These are phyloP conservation scores for Agrilus cyanescens DNA, from an alignment of 2,888 invertebrate species.

Conservation along the genomic window DNA sequence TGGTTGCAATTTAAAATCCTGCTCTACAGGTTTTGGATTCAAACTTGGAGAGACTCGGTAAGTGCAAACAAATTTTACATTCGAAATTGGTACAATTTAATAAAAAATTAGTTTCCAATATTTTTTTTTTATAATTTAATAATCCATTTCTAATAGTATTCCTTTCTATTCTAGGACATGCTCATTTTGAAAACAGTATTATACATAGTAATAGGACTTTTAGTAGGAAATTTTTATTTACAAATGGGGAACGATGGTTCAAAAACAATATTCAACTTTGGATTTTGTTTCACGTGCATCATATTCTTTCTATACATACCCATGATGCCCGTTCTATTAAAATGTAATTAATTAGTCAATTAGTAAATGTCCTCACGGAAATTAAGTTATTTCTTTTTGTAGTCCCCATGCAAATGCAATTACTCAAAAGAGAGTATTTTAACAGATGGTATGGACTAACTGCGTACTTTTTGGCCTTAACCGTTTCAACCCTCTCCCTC, in stretches of 20 bases:
- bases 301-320: slow-evolving; percentile 73
- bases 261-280: slow-evolving; percentile 73
- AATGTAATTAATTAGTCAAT: slow-evolving; percentile 45
- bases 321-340: slow-evolving; percentile 67
- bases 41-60: slow-evolving; percentile 65
- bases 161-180: slow-evolving; percentile 41
- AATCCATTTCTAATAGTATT: no score
- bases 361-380: not conserved
- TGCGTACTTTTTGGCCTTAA: slow-evolving; percentile 65
- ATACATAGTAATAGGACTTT: slow-evolving; percentile 54
- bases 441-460: slow-evolving; percentile 75
- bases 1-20: slow-evolving; percentile 58
- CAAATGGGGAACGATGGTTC: slow-evolving; percentile 70
- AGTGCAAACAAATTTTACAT: slow-evolving; percentile 11
- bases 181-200: slow-evolving; percentile 42
- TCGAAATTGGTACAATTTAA: not conserved
- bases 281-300: slow-evolving; percentile 68
- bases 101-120: slow-evolving; percentile 12
- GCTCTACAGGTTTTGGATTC: slow-evolving; percentile 57
- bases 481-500: slow-evolving; percentile 57
- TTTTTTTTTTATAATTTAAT: slow-evolving; percentile 41
- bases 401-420: slow-evolving; percentile 70
- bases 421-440: slow-evolving; percentile 71
- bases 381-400: slow-evolving; percentile 24
- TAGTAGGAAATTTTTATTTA: slow-evolving; percentile 58